Conservation (phyloP, 1,140 invertebrate genomes). For the Caenorhabditis inopinata region DNA sequence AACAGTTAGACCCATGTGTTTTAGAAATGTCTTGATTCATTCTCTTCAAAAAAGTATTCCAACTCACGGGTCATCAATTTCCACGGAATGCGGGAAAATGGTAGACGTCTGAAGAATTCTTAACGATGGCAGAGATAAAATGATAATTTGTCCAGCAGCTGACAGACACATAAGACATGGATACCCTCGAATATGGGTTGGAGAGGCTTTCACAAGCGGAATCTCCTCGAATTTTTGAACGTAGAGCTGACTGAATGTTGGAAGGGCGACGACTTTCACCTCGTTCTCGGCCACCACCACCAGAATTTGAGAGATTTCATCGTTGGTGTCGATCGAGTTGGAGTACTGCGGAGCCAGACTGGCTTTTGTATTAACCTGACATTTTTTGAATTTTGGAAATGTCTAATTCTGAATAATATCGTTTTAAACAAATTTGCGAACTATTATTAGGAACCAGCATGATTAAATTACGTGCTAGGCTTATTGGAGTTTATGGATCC, state of each 20-base stretch:
- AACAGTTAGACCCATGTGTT: neutral
- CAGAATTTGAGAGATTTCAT: conserved; percentile 60
- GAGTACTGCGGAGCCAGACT: conserved; percentile 56
- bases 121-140: conserved; percentile 60
- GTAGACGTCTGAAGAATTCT: conserved; percentile 46
- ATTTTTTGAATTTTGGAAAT: neutral
- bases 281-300: conserved; percentile 61
- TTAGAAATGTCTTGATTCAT: neutral
- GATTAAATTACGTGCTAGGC: too few species aligned
- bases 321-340: conserved; percentile 41
- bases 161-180: conserved; percentile 58
- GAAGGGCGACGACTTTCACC: conserved; percentile 57
- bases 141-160: conserved; percentile 57
- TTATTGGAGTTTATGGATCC: too few species aligned
- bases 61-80: conserved; percentile 64
- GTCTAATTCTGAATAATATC: too few species aligned
- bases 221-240: conserved; percentile 56
- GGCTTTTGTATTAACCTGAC: conserved; percentile 56
- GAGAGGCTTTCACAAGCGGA: conserved; percentile 57
- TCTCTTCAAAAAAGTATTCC: neutral
- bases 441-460: too few species aligned
- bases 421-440: too few species aligned
- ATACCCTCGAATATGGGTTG: conserved; percentile 63
- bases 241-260: conserved; percentile 59
- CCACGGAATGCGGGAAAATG: conserved; percentile 60